A percentile compares a stretch with the other conserved stretches of the same genome.
phyloP scores from a whole-genome alignment of 2,888 invertebrate species.

The Epinotia demarniana region DNA sequence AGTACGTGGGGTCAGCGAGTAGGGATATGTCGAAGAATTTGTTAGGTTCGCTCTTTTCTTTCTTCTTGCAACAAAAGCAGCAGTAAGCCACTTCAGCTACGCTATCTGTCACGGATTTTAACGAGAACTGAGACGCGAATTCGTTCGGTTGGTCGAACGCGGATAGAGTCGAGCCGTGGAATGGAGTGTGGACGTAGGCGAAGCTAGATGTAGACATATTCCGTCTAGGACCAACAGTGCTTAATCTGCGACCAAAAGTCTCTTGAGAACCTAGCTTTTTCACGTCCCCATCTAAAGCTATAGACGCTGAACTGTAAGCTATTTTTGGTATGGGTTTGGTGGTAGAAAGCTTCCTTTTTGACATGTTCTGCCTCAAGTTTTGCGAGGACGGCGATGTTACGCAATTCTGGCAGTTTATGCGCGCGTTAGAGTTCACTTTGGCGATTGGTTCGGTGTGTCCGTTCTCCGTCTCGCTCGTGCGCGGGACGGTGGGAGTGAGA shows the following conservation, averaged over 20 bases:
- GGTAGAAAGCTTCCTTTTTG: slow-evolving; percentile 73
- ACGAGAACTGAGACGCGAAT: slow-evolving; percentile 91
- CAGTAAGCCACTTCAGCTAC: slow-evolving; percentile 79
- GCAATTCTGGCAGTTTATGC: slow-evolving; percentile 57
- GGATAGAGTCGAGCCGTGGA: slow-evolving; percentile 93
- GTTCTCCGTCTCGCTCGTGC: slow-evolving; percentile 55
- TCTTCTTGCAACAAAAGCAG: slow-evolving; percentile 75
- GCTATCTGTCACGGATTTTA: slow-evolving; percentile 87
- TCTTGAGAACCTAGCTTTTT: slow-evolving; percentile 75
- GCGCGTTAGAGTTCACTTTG: slow-evolving; percentile 52
- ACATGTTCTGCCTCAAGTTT: slow-evolving; percentile 65
- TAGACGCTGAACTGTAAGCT: slow-evolving; percentile 85
- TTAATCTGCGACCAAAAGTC: slow-evolving; percentile 66
- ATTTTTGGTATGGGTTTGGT: slow-evolving; percentile 68
- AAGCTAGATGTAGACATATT: slow-evolving; percentile 93
- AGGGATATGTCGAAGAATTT: slow-evolving; percentile 91
- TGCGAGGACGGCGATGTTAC: slow-evolving; percentile 58
- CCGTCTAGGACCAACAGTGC: slow-evolving; percentile 80
- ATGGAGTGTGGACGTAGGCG: slow-evolving; percentile 92
- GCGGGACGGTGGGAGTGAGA: slow-evolving; percentile 51
- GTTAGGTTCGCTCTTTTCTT: slow-evolving; percentile 68
- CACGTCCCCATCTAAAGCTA: slow-evolving; percentile 85
- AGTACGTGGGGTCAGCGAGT: slow-evolving; percentile 90
- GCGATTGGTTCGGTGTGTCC: slow-evolving; percentile 50
- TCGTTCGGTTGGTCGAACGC: slow-evolving; percentile 90